Evolutionary conservation across 1,140 invertebrate species (phyloP).

Genomic region (Triops longicaudatus): DNA sequence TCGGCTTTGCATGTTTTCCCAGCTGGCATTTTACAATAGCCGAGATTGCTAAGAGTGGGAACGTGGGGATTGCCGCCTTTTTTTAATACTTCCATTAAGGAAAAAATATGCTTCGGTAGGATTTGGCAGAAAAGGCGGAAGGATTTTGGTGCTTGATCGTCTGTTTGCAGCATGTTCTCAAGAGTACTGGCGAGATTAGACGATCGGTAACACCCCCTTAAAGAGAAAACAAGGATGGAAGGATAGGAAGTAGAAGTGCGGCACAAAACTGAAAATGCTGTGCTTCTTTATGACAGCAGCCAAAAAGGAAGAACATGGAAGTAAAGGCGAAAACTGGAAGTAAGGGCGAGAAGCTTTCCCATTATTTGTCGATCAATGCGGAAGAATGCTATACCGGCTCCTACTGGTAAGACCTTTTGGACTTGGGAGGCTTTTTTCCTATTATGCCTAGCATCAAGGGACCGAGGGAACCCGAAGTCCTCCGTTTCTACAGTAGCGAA

Average conservation of each 20-base stretch:
- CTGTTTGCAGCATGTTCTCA: neutral
- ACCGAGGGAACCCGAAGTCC: neutral
- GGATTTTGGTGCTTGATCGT: neutral
- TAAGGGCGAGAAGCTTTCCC: slow-evolving; percentile 1
- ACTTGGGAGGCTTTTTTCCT: neutral
- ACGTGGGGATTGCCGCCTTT: neutral
- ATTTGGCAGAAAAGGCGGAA: neutral
- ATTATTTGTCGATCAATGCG: neutral
- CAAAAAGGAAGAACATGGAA: neutral
- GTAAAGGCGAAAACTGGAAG: slow-evolving; percentile 6
- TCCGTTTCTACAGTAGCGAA: neutral
- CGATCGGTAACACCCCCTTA: neutral
- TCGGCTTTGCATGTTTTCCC: slow-evolving; percentile 11
- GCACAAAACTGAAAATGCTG: neutral
- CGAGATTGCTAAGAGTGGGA: neutral
- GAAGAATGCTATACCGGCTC: slow-evolving; percentile 6
- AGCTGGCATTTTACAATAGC: slow-evolving; percentile 6
- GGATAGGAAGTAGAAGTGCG: neutral
- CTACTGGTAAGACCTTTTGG: neutral
- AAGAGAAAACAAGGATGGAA: neutral
- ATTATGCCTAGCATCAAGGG: slow-evolving; percentile 4
- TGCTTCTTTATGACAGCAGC: neutral
- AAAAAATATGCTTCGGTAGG: neutral
- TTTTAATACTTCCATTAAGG: neutral
- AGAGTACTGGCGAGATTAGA: neutral